phyloP scores from a whole-genome alignment of 2,113 vertebrate genomes.

The Gopherus evgoodei region DNA sequence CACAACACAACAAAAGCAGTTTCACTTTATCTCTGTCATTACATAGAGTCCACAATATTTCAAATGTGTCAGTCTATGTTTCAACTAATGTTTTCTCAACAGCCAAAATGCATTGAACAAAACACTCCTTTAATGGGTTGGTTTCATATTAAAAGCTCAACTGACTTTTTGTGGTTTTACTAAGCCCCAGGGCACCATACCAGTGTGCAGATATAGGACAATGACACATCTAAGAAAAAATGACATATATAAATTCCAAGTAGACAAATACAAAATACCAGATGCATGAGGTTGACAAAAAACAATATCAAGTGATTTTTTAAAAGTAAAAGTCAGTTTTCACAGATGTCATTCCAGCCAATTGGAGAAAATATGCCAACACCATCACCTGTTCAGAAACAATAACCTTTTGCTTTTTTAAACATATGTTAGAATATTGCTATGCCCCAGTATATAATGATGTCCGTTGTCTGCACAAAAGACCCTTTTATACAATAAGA shows the following conservation, averaged over 20 bases:
- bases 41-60: neutral
- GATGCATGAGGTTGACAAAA: neutral
- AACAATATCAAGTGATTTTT: neutral
- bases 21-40: neutral
- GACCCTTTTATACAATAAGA: fast-evolving
- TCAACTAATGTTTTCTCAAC: neutral
- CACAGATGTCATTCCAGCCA: neutral
- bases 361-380: neutral
- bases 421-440: neutral
- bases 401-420: neutral
- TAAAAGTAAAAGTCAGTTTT: neutral
- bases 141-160: neutral
- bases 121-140: neutral
- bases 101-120: neutral
- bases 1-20: too few species aligned
- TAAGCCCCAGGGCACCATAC: neutral
- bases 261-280: neutral
- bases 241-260: neutral
- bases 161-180: neutral
- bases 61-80: neutral
- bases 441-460: neutral
- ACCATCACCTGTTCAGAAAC: neutral
- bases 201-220: neutral
- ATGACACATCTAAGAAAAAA: neutral
- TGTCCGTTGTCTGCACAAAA: neutral